A percentile compares a stretch with the other conserved stretches of the same genome.
phyloP scores from a whole-genome alignment of 2,888 invertebrate genomes.

The Synanthedon vespiformis region DNA sequence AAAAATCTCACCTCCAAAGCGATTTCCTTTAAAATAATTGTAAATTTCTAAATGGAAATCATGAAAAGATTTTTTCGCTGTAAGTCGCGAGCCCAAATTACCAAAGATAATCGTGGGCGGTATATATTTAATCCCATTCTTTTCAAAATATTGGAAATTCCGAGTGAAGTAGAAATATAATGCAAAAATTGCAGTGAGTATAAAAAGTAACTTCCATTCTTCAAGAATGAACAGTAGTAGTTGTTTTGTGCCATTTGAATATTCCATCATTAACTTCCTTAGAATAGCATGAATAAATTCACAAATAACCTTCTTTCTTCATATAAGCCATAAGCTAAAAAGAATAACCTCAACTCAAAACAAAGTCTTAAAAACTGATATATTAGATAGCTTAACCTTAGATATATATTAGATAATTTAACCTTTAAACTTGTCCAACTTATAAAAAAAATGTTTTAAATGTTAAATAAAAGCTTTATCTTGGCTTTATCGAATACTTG shows the following conservation, averaged over 20 bases:
- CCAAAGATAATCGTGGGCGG: constrained; percentile 62
- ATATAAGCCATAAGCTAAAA: too few species aligned
- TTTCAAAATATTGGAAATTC: constrained; percentile 4
- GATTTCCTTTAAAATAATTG: constrained; percentile 53
- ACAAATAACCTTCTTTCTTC: too few species aligned
- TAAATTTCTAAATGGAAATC: constrained; percentile 56
- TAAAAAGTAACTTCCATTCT: constrained; percentile 44
- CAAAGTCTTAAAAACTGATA: too few species aligned
- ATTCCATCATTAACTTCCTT: not conserved
- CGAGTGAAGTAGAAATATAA: constrained; percentile 24
- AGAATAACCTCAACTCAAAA: too few species aligned
- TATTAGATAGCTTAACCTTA: too few species aligned
- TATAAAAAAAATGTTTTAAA: too few species aligned
- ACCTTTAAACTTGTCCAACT: too few species aligned
- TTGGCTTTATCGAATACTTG: too few species aligned
- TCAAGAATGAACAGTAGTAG: constrained; percentile 28
- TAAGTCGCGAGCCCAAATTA: constrained; percentile 51
- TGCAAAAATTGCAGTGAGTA: constrained; percentile 32
- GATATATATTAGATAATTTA: too few species aligned
- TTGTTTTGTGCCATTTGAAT: constrained; percentile 19
- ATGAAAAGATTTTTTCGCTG: constrained; percentile 52
- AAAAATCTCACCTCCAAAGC: constrained; percentile 50
- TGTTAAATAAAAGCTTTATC: too few species aligned
- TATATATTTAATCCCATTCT: constrained; percentile 44
- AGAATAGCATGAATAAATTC: too few species aligned